Conservation (phyloP, 2,113 vertebrate species). For the Hydropotes inermis region DNA sequence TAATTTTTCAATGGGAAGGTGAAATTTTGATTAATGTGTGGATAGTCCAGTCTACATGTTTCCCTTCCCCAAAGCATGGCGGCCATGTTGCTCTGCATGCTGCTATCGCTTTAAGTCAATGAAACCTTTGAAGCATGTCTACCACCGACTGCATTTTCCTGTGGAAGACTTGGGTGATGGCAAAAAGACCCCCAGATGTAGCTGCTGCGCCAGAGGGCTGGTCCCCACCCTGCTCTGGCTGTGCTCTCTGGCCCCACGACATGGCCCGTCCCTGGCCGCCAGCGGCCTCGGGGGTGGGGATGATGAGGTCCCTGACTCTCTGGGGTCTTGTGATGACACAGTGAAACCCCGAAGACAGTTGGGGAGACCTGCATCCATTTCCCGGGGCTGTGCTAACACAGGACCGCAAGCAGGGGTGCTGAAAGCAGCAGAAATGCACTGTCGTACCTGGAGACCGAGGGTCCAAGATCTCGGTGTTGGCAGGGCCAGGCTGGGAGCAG, state of each 20-base stretch:
- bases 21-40: too few relatives aligned
- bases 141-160: background rate
- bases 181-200: background rate
- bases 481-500: rapidly evolving
- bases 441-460: too few relatives aligned
- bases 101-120: background rate
- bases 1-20: rapidly evolving
- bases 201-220: rapidly evolving
- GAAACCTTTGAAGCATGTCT: background rate
- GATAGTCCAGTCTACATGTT: rapidly evolving
- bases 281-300: background rate
- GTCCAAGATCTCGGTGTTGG: background rate
- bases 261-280: background rate
- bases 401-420: rapidly evolving
- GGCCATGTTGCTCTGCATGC: rapidly evolving
- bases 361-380: background rate
- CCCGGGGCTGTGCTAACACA: background rate
- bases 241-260: rapidly evolving
- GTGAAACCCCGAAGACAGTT: background rate
- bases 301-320: background rate
- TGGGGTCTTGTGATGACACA: too few relatives aligned
- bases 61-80: background rate
- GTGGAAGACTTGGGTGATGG: background rate
- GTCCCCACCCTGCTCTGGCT: rapidly evolving
- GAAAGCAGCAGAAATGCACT: background rate